Evolutionary conservation across 2,113 vertebrate genomes (phyloP).

Genomic region (Carassius carassius): DNA sequence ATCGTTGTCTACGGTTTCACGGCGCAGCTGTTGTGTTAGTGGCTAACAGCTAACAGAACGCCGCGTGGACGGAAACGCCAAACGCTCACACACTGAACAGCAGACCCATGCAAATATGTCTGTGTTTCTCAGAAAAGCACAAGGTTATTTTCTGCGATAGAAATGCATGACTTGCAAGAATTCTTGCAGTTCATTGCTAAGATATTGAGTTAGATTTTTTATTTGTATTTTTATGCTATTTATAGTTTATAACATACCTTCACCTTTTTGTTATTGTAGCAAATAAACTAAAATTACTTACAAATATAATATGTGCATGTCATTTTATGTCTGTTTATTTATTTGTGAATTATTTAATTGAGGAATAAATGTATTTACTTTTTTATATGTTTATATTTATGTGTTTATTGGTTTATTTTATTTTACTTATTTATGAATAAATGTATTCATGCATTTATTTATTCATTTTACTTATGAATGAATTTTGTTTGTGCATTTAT

Average conservation of each 20-base stretch:
- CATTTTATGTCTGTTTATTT: neutral
- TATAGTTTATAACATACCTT: neutral
- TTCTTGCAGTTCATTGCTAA: neutral
- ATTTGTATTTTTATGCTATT: neutral
- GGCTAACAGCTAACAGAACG: conserved; percentile 14
- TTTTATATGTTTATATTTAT: no score
- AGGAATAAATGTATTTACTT: neutral
- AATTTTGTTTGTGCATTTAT: neutral
- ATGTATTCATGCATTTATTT: neutral
- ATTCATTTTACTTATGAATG: neutral
- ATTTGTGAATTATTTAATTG: neutral
- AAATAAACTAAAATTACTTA: neutral
- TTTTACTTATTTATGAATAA: neutral
- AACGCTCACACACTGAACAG: neutral
- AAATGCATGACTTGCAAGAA: neutral
- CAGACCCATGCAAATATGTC: neutral
- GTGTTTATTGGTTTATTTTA: no score
- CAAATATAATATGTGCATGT: neutral
- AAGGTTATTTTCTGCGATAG: neutral
- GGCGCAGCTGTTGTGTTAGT: conserved; percentile 2
- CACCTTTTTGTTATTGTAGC: neutral
- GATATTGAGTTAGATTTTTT: neutral
- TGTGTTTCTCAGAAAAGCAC: neutral
- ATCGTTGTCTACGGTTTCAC: conserved; percentile 44
- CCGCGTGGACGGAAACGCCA: conserved; percentile 18